Conservation (phyloP, 2,888 invertebrate species). For the Sarcophaga variegata region DNA sequence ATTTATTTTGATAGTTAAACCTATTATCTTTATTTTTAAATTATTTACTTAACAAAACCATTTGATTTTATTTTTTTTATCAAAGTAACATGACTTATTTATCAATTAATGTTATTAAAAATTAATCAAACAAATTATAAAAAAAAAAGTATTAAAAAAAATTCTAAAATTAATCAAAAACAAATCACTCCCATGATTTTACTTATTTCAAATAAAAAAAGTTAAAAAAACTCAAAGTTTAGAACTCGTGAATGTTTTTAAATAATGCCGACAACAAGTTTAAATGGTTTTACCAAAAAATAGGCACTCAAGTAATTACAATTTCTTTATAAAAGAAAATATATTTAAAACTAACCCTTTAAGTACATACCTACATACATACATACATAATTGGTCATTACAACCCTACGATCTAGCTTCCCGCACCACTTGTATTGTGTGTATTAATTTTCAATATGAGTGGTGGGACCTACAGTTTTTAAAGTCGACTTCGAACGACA, state of each 20-base stretch:
- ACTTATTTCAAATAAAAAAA: slow-evolving; percentile 56
- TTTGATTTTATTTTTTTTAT: neutral
- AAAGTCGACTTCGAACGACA: no score
- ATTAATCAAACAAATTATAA: slow-evolving; percentile 72
- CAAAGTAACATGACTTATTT: slow-evolving; percentile 74
- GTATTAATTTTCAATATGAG: no score
- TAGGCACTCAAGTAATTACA: slow-evolving; percentile 23
- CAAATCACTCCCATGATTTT: slow-evolving; percentile 70
- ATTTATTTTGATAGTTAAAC: slow-evolving; percentile 17
- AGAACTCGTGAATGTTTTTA: slow-evolving; percentile 10
- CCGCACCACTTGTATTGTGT: no score
- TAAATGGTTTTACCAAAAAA: slow-evolving; percentile 33
- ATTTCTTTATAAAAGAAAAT: neutral
- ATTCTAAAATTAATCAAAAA: slow-evolving; percentile 22
- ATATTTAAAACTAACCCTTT: slow-evolving; percentile 21
- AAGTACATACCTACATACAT: neutral
- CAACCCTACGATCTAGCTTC: no score
- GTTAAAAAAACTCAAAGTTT: slow-evolving; percentile 10
- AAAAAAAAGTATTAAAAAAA: slow-evolving; percentile 46
- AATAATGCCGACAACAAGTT: slow-evolving; percentile 35
- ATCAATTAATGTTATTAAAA: slow-evolving; percentile 76
- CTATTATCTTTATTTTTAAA: slow-evolving; percentile 41
- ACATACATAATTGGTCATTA: no score
- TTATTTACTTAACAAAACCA: slow-evolving; percentile 39
- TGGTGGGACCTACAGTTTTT: no score